Conservation (phyloP, 2,113 vertebrate species). For the Hemicordylus capensis region DNA sequence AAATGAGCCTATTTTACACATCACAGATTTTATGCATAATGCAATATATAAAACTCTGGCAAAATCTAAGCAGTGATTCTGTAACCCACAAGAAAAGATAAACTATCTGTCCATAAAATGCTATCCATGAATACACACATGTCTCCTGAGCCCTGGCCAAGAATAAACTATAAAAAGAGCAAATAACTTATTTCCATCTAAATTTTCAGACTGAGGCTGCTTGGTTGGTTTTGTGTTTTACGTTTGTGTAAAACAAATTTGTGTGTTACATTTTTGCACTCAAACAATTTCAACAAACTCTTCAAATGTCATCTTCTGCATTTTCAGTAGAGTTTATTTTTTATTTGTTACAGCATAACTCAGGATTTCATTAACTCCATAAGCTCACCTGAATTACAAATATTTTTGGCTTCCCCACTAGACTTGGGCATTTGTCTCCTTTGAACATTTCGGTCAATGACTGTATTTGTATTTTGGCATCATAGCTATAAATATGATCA, state of each 20-base stretch:
- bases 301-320: no score
- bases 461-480: conserved; percentile 84
- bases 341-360: not conserved
- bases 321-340: no score
- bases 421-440: conserved; percentile 87
- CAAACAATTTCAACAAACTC: no score
- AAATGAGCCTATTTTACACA: not conserved
- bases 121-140: not conserved
- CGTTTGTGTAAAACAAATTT: no score
- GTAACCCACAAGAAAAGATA: not conserved
- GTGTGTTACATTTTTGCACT: no score
- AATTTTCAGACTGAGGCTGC: no score
- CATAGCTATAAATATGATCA: conserved; percentile 82
- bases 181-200: no score
- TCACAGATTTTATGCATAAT: not conserved
- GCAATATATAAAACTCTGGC: not conserved
- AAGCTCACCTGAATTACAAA: conserved; percentile 92
- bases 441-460: conserved; percentile 84
- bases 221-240: no score
- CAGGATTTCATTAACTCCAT: not conserved
- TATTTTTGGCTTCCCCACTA: conserved; percentile 96
- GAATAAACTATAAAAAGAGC: not conserved
- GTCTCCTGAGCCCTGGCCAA: not conserved
- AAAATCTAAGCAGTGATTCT: not conserved
- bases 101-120: not conserved